Conservation (phyloP, 2,113 vertebrate species). For the Heloderma charlesbogerti region DNA sequence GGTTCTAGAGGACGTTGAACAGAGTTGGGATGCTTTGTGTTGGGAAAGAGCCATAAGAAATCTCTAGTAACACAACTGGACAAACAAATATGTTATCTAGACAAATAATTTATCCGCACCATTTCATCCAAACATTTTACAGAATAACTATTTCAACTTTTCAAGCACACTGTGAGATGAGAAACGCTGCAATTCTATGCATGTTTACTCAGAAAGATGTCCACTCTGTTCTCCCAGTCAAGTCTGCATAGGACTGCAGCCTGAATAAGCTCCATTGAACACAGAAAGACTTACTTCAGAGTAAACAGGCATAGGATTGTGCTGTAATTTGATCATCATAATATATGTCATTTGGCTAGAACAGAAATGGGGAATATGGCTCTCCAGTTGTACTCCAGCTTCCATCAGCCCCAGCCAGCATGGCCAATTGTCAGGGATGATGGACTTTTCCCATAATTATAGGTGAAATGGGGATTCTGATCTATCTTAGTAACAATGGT, state of each 20-base stretch:
- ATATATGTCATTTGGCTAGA: neutral
- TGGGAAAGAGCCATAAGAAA: slow-evolving; percentile 57
- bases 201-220: neutral
- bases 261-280: neutral
- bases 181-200: neutral
- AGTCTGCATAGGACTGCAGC: neutral
- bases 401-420: no score
- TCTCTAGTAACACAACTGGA: slow-evolving; percentile 18
- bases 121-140: neutral
- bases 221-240: neutral
- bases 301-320: neutral
- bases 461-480: no score
- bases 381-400: no score
- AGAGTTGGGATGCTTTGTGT: slow-evolving; percentile 57
- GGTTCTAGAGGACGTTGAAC: slow-evolving; percentile 64
- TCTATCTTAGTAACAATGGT: no score
- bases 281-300: neutral
- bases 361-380: neutral
- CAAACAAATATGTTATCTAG: slow-evolving; percentile 50
- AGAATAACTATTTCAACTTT: neutral
- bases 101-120: neutral
- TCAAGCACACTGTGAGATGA: neutral
- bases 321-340: neutral
- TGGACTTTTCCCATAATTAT: no score
- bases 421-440: no score